These are phyloP conservation scores for Morelia viridis DNA, from an alignment of 2,797 vertebrate species.

Conservation along the genomic window DNA sequence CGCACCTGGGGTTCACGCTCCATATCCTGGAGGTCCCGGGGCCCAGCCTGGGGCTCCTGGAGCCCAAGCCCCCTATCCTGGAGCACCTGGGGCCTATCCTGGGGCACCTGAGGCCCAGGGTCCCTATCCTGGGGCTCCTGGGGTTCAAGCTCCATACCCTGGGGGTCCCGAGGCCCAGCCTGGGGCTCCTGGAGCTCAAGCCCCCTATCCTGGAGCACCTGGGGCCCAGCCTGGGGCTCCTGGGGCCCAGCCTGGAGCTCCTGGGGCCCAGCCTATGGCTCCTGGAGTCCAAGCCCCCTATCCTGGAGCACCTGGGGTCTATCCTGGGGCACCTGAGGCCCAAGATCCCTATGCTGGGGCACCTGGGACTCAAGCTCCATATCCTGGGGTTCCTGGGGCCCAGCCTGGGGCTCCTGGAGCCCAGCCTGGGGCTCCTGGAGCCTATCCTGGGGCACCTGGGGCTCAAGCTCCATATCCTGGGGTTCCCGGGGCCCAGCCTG, in stretches of 20 bases:
- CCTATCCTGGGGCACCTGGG: background rate
- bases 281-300: background rate
- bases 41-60: background rate
- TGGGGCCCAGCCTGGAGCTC: background rate
- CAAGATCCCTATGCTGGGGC: background rate
- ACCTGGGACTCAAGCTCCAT: background rate
- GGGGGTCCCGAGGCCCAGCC: fast-evolving
- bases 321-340: background rate
- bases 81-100: background rate
- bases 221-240: background rate
- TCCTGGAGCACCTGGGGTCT: background rate
- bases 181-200: background rate
- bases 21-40: fast-evolving
- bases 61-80: background rate
- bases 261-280: background rate
- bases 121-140: too few species aligned
- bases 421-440: fast-evolving
- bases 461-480: background rate
- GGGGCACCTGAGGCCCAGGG: background rate
- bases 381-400: background rate
- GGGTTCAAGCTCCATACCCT: background rate
- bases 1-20: too few species aligned
- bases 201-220: background rate
- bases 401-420: fast-evolving
- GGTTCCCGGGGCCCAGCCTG: background rate